Evolutionary conservation across 2,113 vertebrate species (phyloP), one percentile per base, ranked within the genome.

Genomic region (Labrus mixtus): DNA sequence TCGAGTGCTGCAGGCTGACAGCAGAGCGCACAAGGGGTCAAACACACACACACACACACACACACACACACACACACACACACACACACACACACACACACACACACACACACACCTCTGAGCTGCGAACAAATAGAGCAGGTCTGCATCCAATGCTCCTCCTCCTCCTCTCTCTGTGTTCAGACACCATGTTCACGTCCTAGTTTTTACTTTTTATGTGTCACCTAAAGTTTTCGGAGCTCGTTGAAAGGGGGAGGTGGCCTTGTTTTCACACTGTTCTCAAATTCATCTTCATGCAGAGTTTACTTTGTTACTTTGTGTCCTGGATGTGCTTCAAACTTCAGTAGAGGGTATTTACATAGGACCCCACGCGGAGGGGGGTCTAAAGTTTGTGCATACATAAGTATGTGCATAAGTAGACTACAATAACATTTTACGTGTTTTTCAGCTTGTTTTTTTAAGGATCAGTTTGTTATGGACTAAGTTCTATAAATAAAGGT

Each of bases 121-220:
- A 79, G 78, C 75, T 68, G 63, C 45, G 69, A 86, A 87, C 73
- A 86, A 85, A 84, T 80, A 53, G 70, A 87, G 72, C 76, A 77
- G 37, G 46, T 23, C 71, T 66, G 67, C 63, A 77, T 46, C 68
- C 55, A 56, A 8, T 48, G 41, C 45, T 39, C 19, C 45, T 53
- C 56, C 50, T 11, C 45, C 51, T 68, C 43, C 64, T 56, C 66
- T 11, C 55, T 66, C 55, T 23, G 51, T 58, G 62, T 66, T 59
- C 73, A 81, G 60, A 58, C 74, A 67, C 63, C 53, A 68, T 48
- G 69, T 76, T 79, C 78, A 29, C 50, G 89, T 83, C 92, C 91
- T 73, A 91, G 61, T 90, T 93, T 90, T 60, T 16, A 85, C 69
- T 85, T 88, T 87, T 87, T 82, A 20, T 88, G 72, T 90, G 90